phyloP scores from a whole-genome alignment of 1,140 invertebrate genomes.

The Prorops nasuta region DNA sequence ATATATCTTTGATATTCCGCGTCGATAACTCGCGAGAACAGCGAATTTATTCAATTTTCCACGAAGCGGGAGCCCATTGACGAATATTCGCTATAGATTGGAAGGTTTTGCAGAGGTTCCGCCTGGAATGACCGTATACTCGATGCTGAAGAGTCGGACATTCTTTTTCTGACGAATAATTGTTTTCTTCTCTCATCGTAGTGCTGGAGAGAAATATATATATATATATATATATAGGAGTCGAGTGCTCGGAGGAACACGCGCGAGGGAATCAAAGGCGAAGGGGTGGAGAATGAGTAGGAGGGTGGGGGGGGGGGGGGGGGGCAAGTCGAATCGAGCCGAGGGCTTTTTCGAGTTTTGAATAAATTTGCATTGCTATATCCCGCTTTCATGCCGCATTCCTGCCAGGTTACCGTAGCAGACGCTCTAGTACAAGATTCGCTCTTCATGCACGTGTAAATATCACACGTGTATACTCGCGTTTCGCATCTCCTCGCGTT shows the following conservation, averaged over 20 bases:
- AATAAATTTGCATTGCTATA: constrained; percentile 27
- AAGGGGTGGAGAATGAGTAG: background rate
- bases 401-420: constrained; percentile 21
- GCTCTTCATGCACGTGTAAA: no score
- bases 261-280: constrained; percentile 11
- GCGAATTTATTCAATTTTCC: constrained; percentile 20
- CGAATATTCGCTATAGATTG: no score
- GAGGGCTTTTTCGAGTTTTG: constrained; percentile 21
- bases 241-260: no score
- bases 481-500: constrained; percentile 2
- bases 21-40: constrained; percentile 22
- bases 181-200: no score
- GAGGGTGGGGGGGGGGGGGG: background rate
- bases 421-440: constrained; percentile 17
- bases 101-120: background rate
- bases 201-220: no score
- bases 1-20: constrained; percentile 33
- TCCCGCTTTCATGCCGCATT: constrained; percentile 22
- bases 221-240: no score
- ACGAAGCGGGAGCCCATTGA: constrained; percentile 7
- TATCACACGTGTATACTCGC: constrained; percentile 2
- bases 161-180: no score
- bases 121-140: background rate
- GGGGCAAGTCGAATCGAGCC: constrained; percentile 9
- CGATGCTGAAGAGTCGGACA: background rate